These are phyloP conservation scores for Hypothenemus hampei DNA, from an alignment of 1,140 invertebrate species.

Conservation along the genomic window DNA sequence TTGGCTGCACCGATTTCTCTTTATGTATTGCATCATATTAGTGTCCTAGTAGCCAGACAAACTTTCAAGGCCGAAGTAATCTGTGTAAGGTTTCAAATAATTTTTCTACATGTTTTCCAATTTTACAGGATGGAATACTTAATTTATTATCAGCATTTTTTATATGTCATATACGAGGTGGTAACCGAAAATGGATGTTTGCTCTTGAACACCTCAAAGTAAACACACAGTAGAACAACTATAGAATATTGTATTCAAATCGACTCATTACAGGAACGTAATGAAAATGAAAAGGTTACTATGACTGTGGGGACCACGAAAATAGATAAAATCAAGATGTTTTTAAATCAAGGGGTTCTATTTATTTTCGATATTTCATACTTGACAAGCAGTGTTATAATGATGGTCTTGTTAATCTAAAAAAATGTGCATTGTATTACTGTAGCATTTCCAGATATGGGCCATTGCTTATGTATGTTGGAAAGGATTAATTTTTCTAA, in stretches of 20 bases:
- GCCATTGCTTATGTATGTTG: slow-evolving; percentile 10
- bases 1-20: background rate
- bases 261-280: background rate
- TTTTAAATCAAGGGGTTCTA: background rate
- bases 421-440: background rate
- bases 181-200: background rate
- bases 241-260: background rate
- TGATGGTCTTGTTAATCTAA: slow-evolving; percentile 14
- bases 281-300: background rate
- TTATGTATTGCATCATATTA: background rate
- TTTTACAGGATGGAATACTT: background rate
- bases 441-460: slow-evolving; percentile 15
- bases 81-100: background rate
- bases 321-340: background rate
- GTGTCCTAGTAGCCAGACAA: background rate
- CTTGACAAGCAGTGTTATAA: slow-evolving; percentile 13
- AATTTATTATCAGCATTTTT: background rate
- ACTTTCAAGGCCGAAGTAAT: background rate
- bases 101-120: background rate
- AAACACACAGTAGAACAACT: background rate
- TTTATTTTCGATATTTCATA: slow-evolving; percentile 10
- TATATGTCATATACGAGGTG: background rate
- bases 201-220: background rate
- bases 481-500: slow-evolving; percentile 3
- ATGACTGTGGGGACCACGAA: no score